Evolutionary conservation across 2,797 vertebrate species (phyloP).

Genomic region (Manis crassicaudata): DNA sequence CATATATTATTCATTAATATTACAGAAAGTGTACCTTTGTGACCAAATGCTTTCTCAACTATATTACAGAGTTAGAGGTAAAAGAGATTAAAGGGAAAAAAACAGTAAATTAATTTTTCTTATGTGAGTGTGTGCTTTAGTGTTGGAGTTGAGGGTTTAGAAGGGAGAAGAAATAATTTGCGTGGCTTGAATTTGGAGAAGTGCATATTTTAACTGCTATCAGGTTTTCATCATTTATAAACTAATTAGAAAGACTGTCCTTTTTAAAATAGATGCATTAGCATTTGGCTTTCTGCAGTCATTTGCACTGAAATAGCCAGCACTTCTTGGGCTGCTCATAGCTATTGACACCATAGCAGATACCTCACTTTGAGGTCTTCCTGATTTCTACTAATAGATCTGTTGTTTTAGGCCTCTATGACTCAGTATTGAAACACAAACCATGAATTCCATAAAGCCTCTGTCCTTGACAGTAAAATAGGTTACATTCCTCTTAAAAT

Average conservation of each 20-base stretch:
- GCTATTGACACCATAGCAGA: neutral
- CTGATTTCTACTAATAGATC: constrained; percentile 3
- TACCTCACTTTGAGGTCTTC: neutral
- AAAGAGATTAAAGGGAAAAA: neutral
- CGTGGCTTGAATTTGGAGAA: neutral
- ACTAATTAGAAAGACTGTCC: neutral
- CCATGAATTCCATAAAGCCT: neutral
- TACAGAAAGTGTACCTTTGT: neutral
- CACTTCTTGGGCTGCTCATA: neutral
- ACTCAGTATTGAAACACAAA: neutral
- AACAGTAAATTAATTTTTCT: neutral
- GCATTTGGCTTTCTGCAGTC: neutral
- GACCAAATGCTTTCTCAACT: neutral
- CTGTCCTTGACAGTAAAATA: neutral
- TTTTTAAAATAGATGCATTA: neutral
- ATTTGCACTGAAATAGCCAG: neutral
- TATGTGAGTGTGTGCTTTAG: neutral
- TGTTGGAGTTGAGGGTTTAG: accelerated
- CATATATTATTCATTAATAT: neutral
- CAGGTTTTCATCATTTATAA: neutral
- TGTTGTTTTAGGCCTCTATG: neutral
- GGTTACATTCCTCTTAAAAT: constrained; percentile 17
- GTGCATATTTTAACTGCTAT: neutral
- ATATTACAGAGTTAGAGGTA: neutral
- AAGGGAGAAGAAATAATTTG: neutral